Base-by-base conservation (phyloP, 1,140 invertebrate species). In the Apocrypta bakeri region DNA sequence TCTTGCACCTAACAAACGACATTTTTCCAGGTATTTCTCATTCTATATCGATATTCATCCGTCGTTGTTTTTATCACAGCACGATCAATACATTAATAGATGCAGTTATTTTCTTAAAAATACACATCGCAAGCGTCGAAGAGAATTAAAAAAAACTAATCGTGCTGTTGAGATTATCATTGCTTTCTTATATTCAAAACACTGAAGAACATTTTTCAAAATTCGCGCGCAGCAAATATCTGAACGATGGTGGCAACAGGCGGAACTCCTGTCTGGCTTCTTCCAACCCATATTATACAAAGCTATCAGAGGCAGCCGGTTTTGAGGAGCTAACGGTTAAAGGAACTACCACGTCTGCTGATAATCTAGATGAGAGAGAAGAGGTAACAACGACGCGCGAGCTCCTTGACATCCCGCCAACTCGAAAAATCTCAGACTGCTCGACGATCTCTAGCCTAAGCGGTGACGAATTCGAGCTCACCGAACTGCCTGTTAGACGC, bases 401-500 rank as follows among this genome's bases (percentile, higher is more conserved):
- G 74, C 91, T 92, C 11, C 88, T 95, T 14, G 93, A 95, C 81
- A 87, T 93, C 14, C 91, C 91, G 8, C 91, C 93, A 14, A 90
- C 91, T 21, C 91, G 95, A 61, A 95, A 95, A 87, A 92, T 93
- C 6, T 95, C 94, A 6, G 93, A 94, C 85, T 95, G 95, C 87
- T 94, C 94, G 33, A 94, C 93, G 3, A 94, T 92, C 85, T 94
- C 93, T 3, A 94, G 93, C 25, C 88, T 93, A 1, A 96, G 95
- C 86, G 95, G 94, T 63, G 95, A 95, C 63, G 95, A 96, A 31
- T 94, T 95, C 81, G 92, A 93, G 66, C 92, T 93, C 85, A 89
- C 83, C 83, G 90, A 90, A 84, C 86, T 91, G 24, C 88, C 88
- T 25, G 79, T 89, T 21, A 90, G 90, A 82, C 88, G 89, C 69